Evolutionary conservation across 2,113 vertebrate genomes (phyloP).

Genomic region (human (Homo sapiens)): GRCh38 chr11:12138501-12139000

Average conservation of each 20-base stretch:
- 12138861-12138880: background rate
- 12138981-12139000: background rate
- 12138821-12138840: background rate
- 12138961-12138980: background rate
- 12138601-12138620: rapidly evolving
- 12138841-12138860: background rate
- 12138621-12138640: background rate
- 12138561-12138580: background rate
- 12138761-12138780: rapidly evolving
- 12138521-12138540: background rate
- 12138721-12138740: background rate
- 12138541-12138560: background rate
- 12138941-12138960: background rate
- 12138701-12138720: background rate
- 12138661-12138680: background rate
- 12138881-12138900: background rate
- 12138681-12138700: background rate
- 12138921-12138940: background rate
- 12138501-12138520: background rate
- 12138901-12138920: background rate
- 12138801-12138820: background rate
- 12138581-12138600: background rate
- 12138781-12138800: background rate
- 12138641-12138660: background rate
- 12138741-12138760: background rate